Base-by-base conservation (phyloP, 2,113 vertebrate species). In the Narcine bancroftii region DNA sequence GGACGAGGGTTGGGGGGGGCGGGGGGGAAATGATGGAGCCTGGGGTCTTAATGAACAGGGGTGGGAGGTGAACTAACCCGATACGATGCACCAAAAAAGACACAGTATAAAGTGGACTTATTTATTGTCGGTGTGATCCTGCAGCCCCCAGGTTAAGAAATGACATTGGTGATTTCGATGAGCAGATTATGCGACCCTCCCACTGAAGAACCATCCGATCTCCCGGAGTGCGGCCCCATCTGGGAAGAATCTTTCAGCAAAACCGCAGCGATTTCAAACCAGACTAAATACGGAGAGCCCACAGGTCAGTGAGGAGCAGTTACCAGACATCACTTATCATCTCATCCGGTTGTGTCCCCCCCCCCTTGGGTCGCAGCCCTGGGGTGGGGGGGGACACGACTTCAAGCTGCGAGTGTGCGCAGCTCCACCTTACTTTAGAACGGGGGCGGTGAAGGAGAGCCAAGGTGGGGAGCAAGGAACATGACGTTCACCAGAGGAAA, bases 111-210 rank as follows among this genome's bases (percentile, higher is more conserved):
- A 89, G 21, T 60, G 19, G 17, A 47, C 4, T 36, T 85, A 60
- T 11, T 36, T 79, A 66, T 71, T 89, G 53, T 17, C 93, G 19
- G 63, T 92, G 93, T 92, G 92, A 92, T 85, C 93, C 93, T 93
- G 36, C 95, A 98, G 97, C 95, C 93, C 94, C 92, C 93, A 94
- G 95, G 92, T 93, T 95, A 94, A 97, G 97, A 96, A 94, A 99
- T 99, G 98, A 98, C 98, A 96, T 96, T 98, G 94, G 98, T 99
- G 94, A 96, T 98, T 96, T 97, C 98, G 94, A 97, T 97, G 97
- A 98, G 97, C 96, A 97, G 97, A 94, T 97, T 98, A 94, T 96
- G 97, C 94, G 96, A 97, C 94, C 96, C 95, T 94, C 95, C 95
- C 94, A 95, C 95, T 56, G 97, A 97, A 93, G 96, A 96, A 95